Evolutionary conservation across 2,888 invertebrate species (phyloP).

Genomic region (Trachelus troglodyta): DNA sequence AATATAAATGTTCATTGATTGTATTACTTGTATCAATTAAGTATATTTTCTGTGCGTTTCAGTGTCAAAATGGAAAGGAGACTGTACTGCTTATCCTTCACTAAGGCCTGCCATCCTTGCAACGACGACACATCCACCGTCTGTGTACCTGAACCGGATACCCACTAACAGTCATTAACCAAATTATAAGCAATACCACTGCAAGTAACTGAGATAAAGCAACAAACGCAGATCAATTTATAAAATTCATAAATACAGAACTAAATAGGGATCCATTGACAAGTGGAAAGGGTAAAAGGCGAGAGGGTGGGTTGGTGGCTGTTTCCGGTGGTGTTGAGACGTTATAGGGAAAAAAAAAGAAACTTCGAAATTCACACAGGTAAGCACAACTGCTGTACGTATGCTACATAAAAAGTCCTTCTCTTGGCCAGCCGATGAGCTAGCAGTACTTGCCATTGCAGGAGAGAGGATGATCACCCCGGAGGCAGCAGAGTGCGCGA

Average conservation of each 20-base stretch:
- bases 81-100: conserved; percentile 61
- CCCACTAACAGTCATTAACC: conserved; percentile 6
- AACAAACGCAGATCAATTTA: background rate
- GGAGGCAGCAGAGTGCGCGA: conserved; percentile 53
- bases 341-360: conserved; percentile 45
- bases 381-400: background rate
- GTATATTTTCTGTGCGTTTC: conserved; percentile 22
- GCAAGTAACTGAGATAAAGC: background rate
- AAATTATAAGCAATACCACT: conserved; percentile 8
- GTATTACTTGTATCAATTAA: background rate
- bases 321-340: conserved; percentile 47
- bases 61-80: conserved; percentile 66
- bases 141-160: conserved; percentile 50
- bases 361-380: conserved; percentile 9
- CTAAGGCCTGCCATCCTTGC: conserved; percentile 64
- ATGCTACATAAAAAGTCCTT: too few species aligned
- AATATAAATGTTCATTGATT: background rate
- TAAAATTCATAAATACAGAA: background rate
- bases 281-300: background rate
- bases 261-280: background rate
- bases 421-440: background rate
- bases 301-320: conserved; percentile 47
- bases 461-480: conserved; percentile 65
- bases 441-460: conserved; percentile 13
- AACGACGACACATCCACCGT: conserved; percentile 60